phyloP scores from a whole-genome alignment of 2,888 invertebrate genomes.

The Flexamia atlantica region DNA sequence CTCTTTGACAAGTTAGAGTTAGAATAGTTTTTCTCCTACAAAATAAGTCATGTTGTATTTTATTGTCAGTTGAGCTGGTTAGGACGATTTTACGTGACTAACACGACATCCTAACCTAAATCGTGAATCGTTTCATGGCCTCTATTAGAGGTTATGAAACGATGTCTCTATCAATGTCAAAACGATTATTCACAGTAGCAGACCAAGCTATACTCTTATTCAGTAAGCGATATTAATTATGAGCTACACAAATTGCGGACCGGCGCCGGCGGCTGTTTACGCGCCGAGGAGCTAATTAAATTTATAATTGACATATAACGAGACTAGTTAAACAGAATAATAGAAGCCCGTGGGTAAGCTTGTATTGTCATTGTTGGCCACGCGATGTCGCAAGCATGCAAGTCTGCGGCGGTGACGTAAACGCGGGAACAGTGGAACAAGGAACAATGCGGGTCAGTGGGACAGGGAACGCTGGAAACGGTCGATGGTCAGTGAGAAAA shows the following conservation, averaged over 20 bases:
- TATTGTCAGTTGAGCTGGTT: too few relatives aligned
- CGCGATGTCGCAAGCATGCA: constrained; percentile 19
- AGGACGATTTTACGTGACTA: too few relatives aligned
- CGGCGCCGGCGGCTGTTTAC: not conserved
- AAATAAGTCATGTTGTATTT: too few relatives aligned
- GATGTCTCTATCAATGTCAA: too few relatives aligned
- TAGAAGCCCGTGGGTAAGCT: not conserved
- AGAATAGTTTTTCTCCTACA: too few relatives aligned
- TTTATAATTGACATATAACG: constrained; percentile 10
- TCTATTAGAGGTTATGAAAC: too few relatives aligned
- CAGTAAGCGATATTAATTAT: not conserved
- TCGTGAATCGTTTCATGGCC: too few relatives aligned
- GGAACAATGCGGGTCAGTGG: not conserved
- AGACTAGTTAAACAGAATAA: constrained; percentile 19
- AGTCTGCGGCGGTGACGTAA: constrained; percentile 8
- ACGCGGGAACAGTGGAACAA: not conserved
- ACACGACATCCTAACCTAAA: too few relatives aligned
- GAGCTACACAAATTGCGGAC: too few relatives aligned
- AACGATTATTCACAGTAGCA: too few relatives aligned
- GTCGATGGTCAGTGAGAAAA: constrained; percentile 24
- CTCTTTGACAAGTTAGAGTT: too few relatives aligned
- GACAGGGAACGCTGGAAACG: constrained; percentile 1
- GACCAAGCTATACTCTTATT: too few relatives aligned
- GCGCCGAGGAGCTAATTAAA: not conserved
- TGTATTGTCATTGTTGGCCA: not conserved